A percentile compares a stretch with the other conserved stretches of the same genome.
These are phyloP conservation scores for Columba livia DNA, from an alignment of 2,113 vertebrate genomes.

Conservation along the genomic window DNA sequence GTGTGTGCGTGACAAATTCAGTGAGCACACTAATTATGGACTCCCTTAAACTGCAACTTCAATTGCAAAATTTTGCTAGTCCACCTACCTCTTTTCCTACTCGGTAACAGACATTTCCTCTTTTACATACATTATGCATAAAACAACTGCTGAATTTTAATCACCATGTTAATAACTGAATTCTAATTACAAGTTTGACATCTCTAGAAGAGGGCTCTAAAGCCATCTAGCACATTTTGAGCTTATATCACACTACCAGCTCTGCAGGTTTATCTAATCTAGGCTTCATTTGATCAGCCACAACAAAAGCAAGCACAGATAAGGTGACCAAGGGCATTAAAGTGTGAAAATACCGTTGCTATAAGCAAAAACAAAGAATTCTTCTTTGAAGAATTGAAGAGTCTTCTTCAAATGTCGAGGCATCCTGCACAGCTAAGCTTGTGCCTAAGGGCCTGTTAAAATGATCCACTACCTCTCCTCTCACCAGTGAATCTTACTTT, in stretches of 20 bases:
- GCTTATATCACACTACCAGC: background rate
- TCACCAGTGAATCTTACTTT: background rate
- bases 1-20: background rate
- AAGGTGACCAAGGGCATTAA: background rate
- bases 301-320: background rate
- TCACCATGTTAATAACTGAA: background rate
- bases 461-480: background rate
- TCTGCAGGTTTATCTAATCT: background rate
- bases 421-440: background rate
- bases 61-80: background rate
- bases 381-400: background rate
- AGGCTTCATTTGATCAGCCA: background rate
- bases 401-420: background rate
- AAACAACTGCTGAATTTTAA: constrained; percentile 39
- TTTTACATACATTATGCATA: background rate
- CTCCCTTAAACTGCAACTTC: background rate
- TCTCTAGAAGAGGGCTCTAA: background rate
- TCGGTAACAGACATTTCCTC: background rate
- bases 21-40: background rate
- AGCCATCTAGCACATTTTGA: background rate
- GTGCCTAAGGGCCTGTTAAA: constrained; percentile 4
- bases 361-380: background rate
- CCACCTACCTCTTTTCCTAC: background rate
- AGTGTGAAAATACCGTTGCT: background rate
- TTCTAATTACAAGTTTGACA: background rate